Evolutionary conservation across 2,113 vertebrate genomes (phyloP).

Genomic region (Platysternon megacephalum): DNA sequence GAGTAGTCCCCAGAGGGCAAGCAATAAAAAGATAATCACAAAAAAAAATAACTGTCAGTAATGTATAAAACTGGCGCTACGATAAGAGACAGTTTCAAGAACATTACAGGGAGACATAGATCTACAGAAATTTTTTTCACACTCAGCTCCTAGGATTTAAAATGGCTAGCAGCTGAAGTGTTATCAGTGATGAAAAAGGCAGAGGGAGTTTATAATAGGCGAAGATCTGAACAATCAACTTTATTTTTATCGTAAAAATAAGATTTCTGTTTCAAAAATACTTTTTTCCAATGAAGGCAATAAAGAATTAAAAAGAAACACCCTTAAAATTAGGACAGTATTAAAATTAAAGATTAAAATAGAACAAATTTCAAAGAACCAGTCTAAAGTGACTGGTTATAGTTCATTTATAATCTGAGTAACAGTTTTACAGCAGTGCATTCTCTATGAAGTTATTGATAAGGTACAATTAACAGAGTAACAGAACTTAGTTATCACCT

Average conservation of each 20-base stretch:
- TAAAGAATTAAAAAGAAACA: background rate
- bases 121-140: background rate
- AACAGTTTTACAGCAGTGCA: accelerated
- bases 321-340: background rate
- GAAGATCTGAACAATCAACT: background rate
- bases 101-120: slow-evolving; percentile 75
- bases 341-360: slow-evolving; percentile 22
- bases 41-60: slow-evolving; percentile 92
- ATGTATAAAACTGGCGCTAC: slow-evolving; percentile 81
- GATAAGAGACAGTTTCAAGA: slow-evolving; percentile 84
- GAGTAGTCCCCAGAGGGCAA: slow-evolving; percentile 89
- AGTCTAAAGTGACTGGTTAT: background rate
- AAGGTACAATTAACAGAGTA: background rate
- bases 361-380: slow-evolving; percentile 2
- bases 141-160: background rate
- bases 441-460: background rate
- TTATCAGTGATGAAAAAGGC: slow-evolving; percentile 20
- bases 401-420: background rate
- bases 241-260: background rate
- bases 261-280: background rate
- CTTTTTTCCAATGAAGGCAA: background rate
- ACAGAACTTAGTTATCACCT: background rate
- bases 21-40: slow-evolving; percentile 94
- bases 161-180: background rate
- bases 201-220: background rate